Evolutionary conservation across 2,113 vertebrate genomes (phyloP), one percentile per base, ranked within the genome.

Genomic region (Theropithecus gelada): DNA sequence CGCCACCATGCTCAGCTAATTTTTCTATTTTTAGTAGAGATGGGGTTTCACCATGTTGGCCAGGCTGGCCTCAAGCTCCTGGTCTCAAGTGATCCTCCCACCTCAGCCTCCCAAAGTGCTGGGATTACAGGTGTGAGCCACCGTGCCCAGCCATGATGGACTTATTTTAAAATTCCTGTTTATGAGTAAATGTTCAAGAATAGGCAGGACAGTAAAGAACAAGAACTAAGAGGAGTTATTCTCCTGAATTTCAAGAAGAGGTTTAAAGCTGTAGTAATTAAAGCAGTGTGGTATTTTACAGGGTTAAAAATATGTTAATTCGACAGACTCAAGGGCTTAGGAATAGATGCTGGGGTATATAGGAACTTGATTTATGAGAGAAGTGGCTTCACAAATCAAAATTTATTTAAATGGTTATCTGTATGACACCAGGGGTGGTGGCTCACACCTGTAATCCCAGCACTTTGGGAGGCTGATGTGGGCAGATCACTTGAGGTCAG

Each of bases 281-380:
- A 50, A 93, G 78, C 8, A 61, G 13, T 94, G 20, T 88, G 48
- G 25, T 52, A 68, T 89, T 92, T 91, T 76, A 50, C 12, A 93
- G n/a, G 30, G 57, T 86, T 93, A 93, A 97, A 85, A 89, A 78
- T 45, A 88, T 27, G 75, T 85, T 88, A 91, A 83, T 90, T 94
- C 80, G 48, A 32, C 16, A 92, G 38, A 73, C 10, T 94, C 43
- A 18, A 80, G 55, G 80, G 45, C 57, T 96, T 40, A 87, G 40
- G 90, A 87, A 55, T 81, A 96, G 72, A 72, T 4, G 10, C 27
- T 78, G 48, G 45, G 45, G 66, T n/a, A 38, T 40, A 38, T 59
- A 20, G 40, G 55, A 93, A 78, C 11, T 73, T 90, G 18, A 78
- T 82, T 96, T 92, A 83, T 85, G 68, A 85, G 25, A 70, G 1